These are phyloP conservation scores for Lochmaea capreae DNA, from an alignment of 2,888 invertebrate genomes.

Conservation along the genomic window DNA sequence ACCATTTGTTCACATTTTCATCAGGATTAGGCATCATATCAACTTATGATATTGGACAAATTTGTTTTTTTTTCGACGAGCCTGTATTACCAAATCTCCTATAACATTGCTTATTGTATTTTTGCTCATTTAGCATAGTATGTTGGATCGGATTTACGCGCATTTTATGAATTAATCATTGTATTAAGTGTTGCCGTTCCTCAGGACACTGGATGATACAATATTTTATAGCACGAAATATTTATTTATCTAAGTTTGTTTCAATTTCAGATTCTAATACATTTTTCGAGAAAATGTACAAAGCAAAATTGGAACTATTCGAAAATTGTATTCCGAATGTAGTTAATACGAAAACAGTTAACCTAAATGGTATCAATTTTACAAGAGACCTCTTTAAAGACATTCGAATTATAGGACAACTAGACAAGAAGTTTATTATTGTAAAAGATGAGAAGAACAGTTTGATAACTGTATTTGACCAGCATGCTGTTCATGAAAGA, in stretches of 20 bases:
- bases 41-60: no score
- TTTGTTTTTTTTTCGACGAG: no score
- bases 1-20: no score
- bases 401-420: slow-evolving; percentile 73
- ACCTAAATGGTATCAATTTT: slow-evolving; percentile 58
- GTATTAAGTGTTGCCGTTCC: no score
- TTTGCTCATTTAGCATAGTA: no score
- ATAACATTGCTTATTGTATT: no score
- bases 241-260: background rate
- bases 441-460: slow-evolving; percentile 65
- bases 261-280: slow-evolving; percentile 54
- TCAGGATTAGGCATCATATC: no score
- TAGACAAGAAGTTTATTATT: slow-evolving; percentile 80
- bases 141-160: no score
- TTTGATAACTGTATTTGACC: slow-evolving; percentile 80
- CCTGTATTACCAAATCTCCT: no score
- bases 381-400: slow-evolving; percentile 66
- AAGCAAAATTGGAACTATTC: slow-evolving; percentile 56
- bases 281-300: slow-evolving; percentile 60
- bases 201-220: no score
- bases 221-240: no score
- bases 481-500: slow-evolving; percentile 90
- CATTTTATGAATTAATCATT: no score
- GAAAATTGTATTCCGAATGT: slow-evolving; percentile 54
- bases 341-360: slow-evolving; percentile 34